These are phyloP conservation scores for Nymphalis urticae DNA, from an alignment of 2,888 invertebrate genomes.

Conservation along the genomic window DNA sequence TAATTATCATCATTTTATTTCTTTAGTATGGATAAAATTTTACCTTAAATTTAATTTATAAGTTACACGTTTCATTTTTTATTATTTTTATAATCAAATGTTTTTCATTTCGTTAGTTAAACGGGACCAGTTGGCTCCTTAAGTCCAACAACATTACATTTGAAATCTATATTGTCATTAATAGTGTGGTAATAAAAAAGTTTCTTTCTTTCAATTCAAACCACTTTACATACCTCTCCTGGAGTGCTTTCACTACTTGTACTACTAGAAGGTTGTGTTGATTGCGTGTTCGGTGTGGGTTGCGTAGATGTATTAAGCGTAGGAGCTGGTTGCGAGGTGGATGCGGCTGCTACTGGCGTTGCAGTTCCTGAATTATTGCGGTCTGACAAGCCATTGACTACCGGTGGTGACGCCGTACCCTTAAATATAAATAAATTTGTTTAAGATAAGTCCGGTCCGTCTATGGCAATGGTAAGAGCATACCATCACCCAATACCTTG, in stretches of 20 bases:
- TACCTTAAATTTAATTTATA: too few species aligned
- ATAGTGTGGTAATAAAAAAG: too few species aligned
- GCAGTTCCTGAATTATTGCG: conserved; percentile 32
- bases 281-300: conserved; percentile 6
- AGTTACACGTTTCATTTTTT: too few species aligned
- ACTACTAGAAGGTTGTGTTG: conserved; percentile 12
- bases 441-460: not conserved
- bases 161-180: too few species aligned
- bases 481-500: too few species aligned
- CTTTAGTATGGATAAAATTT: too few species aligned
- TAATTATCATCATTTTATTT: too few species aligned
- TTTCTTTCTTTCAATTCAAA: not conserved
- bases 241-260: conserved; percentile 19
- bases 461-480: too few species aligned
- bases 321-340: conserved; percentile 3
- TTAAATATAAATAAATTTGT: not conserved
- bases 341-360: conserved; percentile 12
- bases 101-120: too few species aligned
- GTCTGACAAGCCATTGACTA: conserved; percentile 61
- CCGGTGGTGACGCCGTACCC: conserved; percentile 47
- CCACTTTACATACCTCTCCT: conserved; percentile 19
- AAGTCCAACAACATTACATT: too few species aligned
- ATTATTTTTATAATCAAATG: too few species aligned
- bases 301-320: conserved; percentile 1
- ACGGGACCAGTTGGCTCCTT: too few species aligned